phyloP scores from a whole-genome alignment of 2,113 vertebrate genomes.

The Aleadryas rufinucha region DNA sequence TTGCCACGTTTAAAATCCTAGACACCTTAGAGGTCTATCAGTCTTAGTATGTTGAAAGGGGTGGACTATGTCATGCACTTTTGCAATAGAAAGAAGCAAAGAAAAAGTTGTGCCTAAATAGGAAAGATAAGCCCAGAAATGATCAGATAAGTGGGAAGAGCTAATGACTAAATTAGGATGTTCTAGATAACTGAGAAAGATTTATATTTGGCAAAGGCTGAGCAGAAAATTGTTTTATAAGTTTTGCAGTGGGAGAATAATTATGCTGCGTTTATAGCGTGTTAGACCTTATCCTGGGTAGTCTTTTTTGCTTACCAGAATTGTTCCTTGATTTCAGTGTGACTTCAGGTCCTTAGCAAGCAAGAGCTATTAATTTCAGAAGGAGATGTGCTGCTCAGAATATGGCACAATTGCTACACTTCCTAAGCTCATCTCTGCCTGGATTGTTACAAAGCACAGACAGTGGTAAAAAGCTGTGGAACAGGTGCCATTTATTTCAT shows the following conservation, averaged over 20 bases:
- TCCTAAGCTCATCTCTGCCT: background rate
- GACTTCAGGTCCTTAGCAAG: background rate
- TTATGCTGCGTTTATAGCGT: background rate
- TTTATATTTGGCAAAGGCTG: slow-evolving; percentile 3
- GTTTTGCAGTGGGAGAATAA: background rate
- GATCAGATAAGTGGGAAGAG: background rate
- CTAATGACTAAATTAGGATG: background rate
- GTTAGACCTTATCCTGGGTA: background rate
- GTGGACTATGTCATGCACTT: background rate
- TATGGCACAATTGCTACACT: accelerated
- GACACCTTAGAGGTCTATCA: background rate
- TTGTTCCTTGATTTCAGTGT: background rate
- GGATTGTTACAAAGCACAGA: background rate
- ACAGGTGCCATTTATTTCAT: background rate
- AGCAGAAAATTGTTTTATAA: background rate
- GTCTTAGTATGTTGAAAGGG: background rate
- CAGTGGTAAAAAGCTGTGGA: background rate
- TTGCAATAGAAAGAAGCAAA: background rate
- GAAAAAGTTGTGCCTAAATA: background rate
- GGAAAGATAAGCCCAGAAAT: background rate
- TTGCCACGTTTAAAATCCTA: background rate
- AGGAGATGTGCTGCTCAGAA: background rate
- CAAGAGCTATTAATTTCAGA: background rate
- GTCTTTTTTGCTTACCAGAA: background rate
- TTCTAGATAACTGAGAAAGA: slow-evolving; percentile 1